Base-by-base conservation (phyloP, 1,140 invertebrate species). In the Drosophila busckii region DNA sequence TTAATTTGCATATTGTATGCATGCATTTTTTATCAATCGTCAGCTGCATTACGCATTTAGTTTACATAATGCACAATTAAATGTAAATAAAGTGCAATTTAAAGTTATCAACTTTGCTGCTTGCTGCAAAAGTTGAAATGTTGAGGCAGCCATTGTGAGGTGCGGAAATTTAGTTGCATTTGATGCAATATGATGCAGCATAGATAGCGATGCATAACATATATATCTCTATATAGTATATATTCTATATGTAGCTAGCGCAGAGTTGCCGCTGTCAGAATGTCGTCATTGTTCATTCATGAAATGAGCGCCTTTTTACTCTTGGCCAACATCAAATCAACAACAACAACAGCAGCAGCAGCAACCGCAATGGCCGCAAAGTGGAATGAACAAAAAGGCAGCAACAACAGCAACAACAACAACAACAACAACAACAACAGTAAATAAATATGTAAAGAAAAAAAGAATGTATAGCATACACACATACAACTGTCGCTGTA, bases 251-350 rank as follows among this genome's bases (percentile, higher is more conserved):
- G 52, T 26, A 45, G 20, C 35, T 38, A 20, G 23, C 6, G 19
- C 29, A 62, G 48, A 40, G 67, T 52, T 71, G 61, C 69, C 70
- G 49, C 69, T 80, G 75, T 80, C 75, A 82, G 80, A 80, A 82
- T 80, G 73, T 80, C 73, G 75, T 80, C 73, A 80, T 80, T 82
- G 73, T 80, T 82, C 73, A 80, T 80, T 80, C 73, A 80, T 80
- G 75, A 80, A 80, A 80, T 80, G 73, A 75, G 50, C 75, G 60
- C 75, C 69, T 61, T 80, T 80, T 80, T 60, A 50, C 61, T 62
- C 76, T 49, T 53, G 31, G 45, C 49, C 48, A 70, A 37, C 45
- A 53, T 22, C 34, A 60, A 9, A 64, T 9, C 49, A 41, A 40
- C 17, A 61, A 23, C 42, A 40, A 12, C 22, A 58, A 40, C 38